Evolutionary conservation across 2,113 vertebrate species (phyloP), one percentile per base, ranked within the genome.

Genomic region (Hassar affinis): DNA sequence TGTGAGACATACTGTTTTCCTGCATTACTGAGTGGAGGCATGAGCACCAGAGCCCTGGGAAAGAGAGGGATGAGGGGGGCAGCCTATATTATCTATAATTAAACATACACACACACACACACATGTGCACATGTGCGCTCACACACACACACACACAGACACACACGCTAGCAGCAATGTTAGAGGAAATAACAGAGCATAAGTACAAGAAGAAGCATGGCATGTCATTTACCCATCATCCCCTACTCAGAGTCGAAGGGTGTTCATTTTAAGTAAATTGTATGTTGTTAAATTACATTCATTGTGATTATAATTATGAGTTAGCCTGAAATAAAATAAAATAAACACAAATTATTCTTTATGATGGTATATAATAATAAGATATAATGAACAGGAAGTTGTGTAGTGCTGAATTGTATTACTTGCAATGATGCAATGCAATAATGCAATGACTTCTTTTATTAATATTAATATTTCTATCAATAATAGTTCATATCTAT

Each of bases 141-240:
- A 80, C 49, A 35, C 68, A 71, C 38, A 47, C 68, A 72, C 25
- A 72, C 9, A 27, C 68, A 71, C 42, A 49, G 11, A 74, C 45
- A 74, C 45, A 75, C 27, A 76, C 6, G n/a, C 25, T 22, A 7
- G 30, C 72, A 76, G 49, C 17, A 76, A 71, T 64, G 59, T 87
- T 54, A 79, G 38, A 87, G 75, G 14, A 85, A 85, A 87, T 77
- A 87, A 87, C 83, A 85, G 74, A 78, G 76, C 75, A 78, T 72
- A 72, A 81, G 78, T 78, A 81, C 49, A 62, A 81, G 61, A 71
- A 66, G 54, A 81, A 78, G 80, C 79, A 64, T 38, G 64, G 61
- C 35, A 66, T 76, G 57, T 75, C 25, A 86, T 74, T 82, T 72
- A 33, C 81, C 33, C 33, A 61, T 17, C n/a, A 82, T 57, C 68